These are phyloP conservation scores for Zaprionus gabonicus DNA, from an alignment of 1,140 invertebrate species.

Conservation along the genomic window DNA sequence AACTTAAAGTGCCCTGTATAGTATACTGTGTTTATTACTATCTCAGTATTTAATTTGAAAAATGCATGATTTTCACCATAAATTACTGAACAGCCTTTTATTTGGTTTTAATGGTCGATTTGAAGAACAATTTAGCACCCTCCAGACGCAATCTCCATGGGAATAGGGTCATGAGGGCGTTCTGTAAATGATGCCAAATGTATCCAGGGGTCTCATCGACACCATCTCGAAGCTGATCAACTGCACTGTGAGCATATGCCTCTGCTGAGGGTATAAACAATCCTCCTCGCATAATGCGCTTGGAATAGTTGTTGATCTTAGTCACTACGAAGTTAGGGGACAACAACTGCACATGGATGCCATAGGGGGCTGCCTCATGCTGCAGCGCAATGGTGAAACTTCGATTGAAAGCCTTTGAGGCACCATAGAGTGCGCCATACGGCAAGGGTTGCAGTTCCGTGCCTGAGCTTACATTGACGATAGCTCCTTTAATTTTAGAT, in stretches of 20 bases:
- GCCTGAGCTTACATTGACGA: slow-evolving; percentile 95
- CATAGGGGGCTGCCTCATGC: slow-evolving; percentile 90
- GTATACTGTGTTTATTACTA: too few relatives aligned
- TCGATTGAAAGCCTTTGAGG: slow-evolving; percentile 88
- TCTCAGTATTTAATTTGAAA: too few relatives aligned
- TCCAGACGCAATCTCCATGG: slow-evolving; percentile 46
- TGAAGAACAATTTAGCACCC: slow-evolving; percentile 31
- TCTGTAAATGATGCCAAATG: slow-evolving; percentile 91
- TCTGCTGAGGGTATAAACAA: slow-evolving; percentile 91
- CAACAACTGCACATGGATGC: slow-evolving; percentile 93
- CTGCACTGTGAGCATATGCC: slow-evolving; percentile 91
- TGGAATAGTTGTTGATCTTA: slow-evolving; percentile 94
- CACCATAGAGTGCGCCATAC: slow-evolving; percentile 94
- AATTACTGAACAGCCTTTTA: slow-evolving; percentile 2
- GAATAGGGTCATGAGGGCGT: slow-evolving; percentile 19
- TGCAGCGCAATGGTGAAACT: slow-evolving; percentile 86
- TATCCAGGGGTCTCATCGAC: slow-evolving; percentile 93
- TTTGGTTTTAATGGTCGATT: slow-evolving; percentile 16
- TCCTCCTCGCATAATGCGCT: slow-evolving; percentile 89
- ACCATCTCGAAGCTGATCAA: slow-evolving; percentile 91
- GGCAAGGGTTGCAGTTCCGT: slow-evolving; percentile 93
- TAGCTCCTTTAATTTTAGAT: slow-evolving; percentile 90
- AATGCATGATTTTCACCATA: too few relatives aligned
- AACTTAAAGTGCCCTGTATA: too few relatives aligned
- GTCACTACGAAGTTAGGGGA: slow-evolving; percentile 95